Evolutionary conservation across 1,140 invertebrate genomes (phyloP), one percentile per base, ranked within the genome.

Genomic region (Cryptotermes secundus): DNA sequence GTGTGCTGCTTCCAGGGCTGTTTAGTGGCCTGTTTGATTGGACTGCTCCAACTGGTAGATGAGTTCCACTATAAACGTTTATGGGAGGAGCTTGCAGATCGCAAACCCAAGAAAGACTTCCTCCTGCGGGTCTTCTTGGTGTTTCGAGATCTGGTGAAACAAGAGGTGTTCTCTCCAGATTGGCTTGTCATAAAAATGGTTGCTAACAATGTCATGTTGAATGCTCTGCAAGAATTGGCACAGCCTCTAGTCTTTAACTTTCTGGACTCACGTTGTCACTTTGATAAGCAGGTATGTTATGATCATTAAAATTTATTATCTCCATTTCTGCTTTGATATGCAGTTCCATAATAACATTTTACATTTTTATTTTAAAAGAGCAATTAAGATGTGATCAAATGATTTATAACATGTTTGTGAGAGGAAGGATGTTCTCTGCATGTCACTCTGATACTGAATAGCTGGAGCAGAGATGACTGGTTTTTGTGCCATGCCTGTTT

Each of bases 151-250:
- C 91, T 99, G 7, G 94, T 98, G 26, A 92, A 93, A 86, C 92
- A 96, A 88, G 94, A 96, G 86, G 95, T 99, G 0, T 99, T 97
- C 88, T 95, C 97, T 7, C 90, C 92, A 0, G 97, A 99, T 88
- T 99, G 98, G 98, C 91, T 97, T 82, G 95, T 98, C 22, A 96
- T 99, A 89, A 94, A 96, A 88, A 95, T 99, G 91, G 93, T 97
- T 79, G 95, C 96, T 82, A 98, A 98, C 88, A 94, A 95, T 90
- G 95, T 98, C 12, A 94, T 99, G 84, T 89, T 98, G 9, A 94
- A 95, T 83, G 95, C 97, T 0, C 90, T 99, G 72, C 93, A 97
- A 89, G 96, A 98, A 87, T 93, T 99, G 84, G 96, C 97, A 10
- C 94, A 96, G 87, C 96, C 97, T 6, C 90, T 99, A 24, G 94